Evolutionary conservation across 2,113 vertebrate species (phyloP), one percentile per base, ranked within the genome.

Genomic region (Indicator maculatus): DNA sequence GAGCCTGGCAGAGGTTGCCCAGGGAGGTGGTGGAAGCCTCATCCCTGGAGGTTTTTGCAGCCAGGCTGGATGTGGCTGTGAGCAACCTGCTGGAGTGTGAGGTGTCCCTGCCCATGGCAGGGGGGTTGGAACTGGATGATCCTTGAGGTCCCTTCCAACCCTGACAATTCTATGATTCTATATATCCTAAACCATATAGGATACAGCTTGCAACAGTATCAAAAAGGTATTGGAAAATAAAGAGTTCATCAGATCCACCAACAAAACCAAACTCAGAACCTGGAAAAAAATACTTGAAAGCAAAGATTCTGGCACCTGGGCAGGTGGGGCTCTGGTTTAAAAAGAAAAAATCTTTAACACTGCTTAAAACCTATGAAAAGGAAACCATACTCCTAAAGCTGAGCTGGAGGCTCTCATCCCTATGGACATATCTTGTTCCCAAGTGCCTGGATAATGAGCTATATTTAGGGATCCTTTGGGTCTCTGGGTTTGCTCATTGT

Each of bases 391-490:
- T 8, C 21, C 77, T 41, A 13, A 71, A 55, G 33, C 31, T 63
- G 33, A 70, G n/a, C 21, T 9, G 13, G 41, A 66, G 47, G 28
- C 60, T 77, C 56, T 27, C 56, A 33, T 66, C 78, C 33, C 21
- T 1, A 7, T 1, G 41, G 44, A 56, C 38, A 3, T 58, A 83
- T 38, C 67, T 50, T 17, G 39, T 5, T 64, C 36, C 47, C 39
- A 44, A 73, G 75, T 28, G 75, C 41, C 69, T n/a, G 85, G 73
- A 78, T 88, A 95, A 91, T 64, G 30, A 58, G 56, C 89, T 95
- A 82, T 91, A 91, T 95, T 95, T 94, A 93, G 91, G 89, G 52
- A 85, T 44, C 70, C 79, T 55, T 73, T 74, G 21, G 30, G 72
- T 18, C 89, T 90, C 92, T 96, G 89, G 15, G 56, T 88, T 91